Conservation (phyloP, 2,888 invertebrate genomes). For the Latrodectus hesperus region DNA sequence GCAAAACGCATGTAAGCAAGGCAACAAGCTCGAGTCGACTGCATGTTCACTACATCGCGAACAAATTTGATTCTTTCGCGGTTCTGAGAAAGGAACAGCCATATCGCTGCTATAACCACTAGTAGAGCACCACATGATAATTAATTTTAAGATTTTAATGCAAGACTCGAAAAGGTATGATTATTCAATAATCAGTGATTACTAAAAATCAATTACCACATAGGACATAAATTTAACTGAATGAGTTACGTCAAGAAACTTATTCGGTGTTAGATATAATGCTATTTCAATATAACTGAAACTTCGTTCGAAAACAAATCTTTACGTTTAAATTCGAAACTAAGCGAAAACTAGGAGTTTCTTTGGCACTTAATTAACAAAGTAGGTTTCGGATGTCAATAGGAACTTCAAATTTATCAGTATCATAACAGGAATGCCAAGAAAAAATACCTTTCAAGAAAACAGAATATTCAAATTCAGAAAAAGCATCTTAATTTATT, state of each 20-base stretch:
- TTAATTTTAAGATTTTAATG: not conserved
- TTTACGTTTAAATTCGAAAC: slow-evolving; percentile 50
- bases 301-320: slow-evolving; percentile 34
- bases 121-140: slow-evolving; percentile 63
- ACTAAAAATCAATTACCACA: too few species aligned
- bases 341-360: slow-evolving; percentile 4
- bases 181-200: too few species aligned
- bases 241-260: too few species aligned
- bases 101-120: slow-evolving; percentile 60
- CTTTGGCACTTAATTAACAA: slow-evolving; percentile 60
- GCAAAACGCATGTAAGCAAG: slow-evolving; percentile 75
- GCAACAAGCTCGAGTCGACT: slow-evolving; percentile 74
- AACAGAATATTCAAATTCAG: not conserved
- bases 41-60: slow-evolving; percentile 73
- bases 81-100: slow-evolving; percentile 48
- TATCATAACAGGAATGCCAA: not conserved
- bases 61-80: slow-evolving; percentile 71
- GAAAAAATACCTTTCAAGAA: not conserved
- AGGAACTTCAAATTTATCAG: slow-evolving; percentile 46
- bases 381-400: slow-evolving; percentile 38
- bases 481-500: not conserved
- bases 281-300: not conserved
- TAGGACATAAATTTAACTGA: too few species aligned
- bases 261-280: too few species aligned
- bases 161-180: too few species aligned